Evolutionary conservation across 2,888 invertebrate species (phyloP).

Genomic region (Galerucella nymphaeae): DNA sequence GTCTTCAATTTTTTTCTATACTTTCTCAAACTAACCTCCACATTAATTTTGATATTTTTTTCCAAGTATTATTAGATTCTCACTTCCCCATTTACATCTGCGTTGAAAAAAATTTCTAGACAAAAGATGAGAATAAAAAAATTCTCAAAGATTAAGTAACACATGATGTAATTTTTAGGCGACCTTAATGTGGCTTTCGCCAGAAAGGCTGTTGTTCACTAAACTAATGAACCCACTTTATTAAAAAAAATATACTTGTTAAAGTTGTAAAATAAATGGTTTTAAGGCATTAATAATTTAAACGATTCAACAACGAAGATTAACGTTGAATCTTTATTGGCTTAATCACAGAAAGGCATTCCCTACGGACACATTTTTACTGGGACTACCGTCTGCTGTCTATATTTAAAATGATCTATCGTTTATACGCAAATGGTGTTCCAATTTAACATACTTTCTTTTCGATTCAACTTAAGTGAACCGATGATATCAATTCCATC

Average conservation of each 20-base stretch:
- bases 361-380: not conserved
- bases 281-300: not conserved
- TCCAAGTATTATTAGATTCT: no score
- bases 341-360: not conserved
- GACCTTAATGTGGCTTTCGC: no score
- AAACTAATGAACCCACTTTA: not conserved
- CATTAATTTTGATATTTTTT: no score
- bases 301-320: not conserved
- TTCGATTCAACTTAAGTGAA: not conserved
- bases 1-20: no score
- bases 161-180: no score
- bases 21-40: no score
- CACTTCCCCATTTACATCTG: no score
- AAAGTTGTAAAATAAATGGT: not conserved
- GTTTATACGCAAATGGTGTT: not conserved
- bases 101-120: no score
- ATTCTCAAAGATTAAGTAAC: no score
- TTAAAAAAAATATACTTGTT: not conserved
- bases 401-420: not conserved
- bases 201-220: not conserved
- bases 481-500: not conserved
- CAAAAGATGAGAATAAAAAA: no score
- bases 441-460: not conserved
- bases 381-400: not conserved
- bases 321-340: not conserved